Percentiles rank a stretch among this genome's conserved stretches.
Conservation (phyloP, 2,888 invertebrate genomes). For the Melangyna quadrimaculata region DNA sequence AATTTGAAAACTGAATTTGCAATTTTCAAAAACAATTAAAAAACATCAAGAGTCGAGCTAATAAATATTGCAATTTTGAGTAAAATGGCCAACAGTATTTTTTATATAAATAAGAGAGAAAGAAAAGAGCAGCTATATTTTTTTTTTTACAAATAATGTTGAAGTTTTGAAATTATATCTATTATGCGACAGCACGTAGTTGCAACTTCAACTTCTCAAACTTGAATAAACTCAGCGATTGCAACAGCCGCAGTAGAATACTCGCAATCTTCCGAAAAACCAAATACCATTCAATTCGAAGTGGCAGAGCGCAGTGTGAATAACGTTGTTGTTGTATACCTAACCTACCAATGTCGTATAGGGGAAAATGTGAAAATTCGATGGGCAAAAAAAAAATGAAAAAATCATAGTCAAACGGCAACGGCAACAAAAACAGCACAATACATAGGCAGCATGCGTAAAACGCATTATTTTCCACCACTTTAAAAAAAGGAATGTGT, state of each 20-base stretch:
- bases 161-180: constrained; percentile 25
- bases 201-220: constrained; percentile 72
- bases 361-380: constrained; percentile 71
- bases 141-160: constrained; percentile 45
- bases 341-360: constrained; percentile 42
- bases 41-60: neutral
- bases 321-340: constrained; percentile 54
- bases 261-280: constrained; percentile 66
- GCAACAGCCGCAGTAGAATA: constrained; percentile 68
- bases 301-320: constrained; percentile 54
- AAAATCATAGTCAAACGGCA: constrained; percentile 40
- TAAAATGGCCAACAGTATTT: neutral
- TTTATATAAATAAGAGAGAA: neutral
- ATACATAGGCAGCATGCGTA: constrained; percentile 53
- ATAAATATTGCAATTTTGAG: neutral
- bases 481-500: constrained; percentile 27
- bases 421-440: constrained; percentile 40
- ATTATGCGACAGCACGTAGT: constrained; percentile 67
- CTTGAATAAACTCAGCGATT: constrained; percentile 69
- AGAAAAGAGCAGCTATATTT: neutral
- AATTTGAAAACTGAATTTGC: neutral
- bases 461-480: constrained; percentile 65
- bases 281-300: constrained; percentile 51
- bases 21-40: neutral
- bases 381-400: constrained; percentile 66